Conservation (phyloP, 2,797 vertebrate genomes). For the Tragelaphus oryx region DNA sequence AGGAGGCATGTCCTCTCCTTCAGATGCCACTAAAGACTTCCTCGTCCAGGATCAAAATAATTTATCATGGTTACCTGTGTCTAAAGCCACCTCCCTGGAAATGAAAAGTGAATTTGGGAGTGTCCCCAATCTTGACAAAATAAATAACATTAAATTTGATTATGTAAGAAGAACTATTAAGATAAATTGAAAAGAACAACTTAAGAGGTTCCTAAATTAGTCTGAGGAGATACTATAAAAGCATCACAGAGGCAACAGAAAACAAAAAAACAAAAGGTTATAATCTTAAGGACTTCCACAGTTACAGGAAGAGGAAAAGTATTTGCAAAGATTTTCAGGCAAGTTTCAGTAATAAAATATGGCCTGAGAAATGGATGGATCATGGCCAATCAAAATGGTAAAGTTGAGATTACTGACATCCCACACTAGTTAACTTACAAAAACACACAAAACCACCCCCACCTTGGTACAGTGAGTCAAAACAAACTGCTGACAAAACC, state of each 20-base stretch:
- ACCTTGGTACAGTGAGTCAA: slow-evolving; percentile 61
- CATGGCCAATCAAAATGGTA: slow-evolving; percentile 53
- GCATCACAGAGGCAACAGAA: background rate
- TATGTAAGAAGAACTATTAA: background rate
- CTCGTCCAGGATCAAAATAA: background rate
- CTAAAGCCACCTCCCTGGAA: background rate
- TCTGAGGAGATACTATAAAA: background rate
- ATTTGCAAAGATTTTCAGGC: slow-evolving; percentile 12
- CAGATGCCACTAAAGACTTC: background rate
- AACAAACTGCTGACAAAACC: slow-evolving; percentile 70
- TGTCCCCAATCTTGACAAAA: background rate
- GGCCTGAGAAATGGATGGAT: slow-evolving; percentile 18
- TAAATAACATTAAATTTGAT: background rate
- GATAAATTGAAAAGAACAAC: background rate
- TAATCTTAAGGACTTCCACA: background rate
- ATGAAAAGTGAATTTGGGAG: background rate
- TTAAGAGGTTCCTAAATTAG: background rate
- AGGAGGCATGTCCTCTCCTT: background rate
- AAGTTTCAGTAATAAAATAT: slow-evolving; percentile 41
- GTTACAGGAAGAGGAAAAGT: background rate
- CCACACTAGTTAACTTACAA: slow-evolving; percentile 60
- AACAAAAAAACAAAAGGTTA: background rate
- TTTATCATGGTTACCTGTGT: background rate
- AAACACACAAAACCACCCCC: slow-evolving; percentile 67
- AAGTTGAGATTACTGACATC: slow-evolving; percentile 58